Evolutionary conservation across 2,797 vertebrate species (phyloP).

Genomic region (Rhadinocentrus ornatus): DNA sequence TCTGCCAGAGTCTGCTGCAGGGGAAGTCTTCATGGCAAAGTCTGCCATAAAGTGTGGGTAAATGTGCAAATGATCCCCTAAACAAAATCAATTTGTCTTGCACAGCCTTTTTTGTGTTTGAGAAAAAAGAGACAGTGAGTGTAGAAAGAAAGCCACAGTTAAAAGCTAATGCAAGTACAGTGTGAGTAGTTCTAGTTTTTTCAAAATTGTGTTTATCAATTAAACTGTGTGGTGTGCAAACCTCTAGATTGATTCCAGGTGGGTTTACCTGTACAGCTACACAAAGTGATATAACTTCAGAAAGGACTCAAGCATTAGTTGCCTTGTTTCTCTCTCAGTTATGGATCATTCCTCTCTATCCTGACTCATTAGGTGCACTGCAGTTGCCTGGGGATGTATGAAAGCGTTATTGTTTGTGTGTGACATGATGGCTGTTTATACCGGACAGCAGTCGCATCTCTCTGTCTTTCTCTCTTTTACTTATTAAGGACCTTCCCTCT

Average conservation of each 20-base stretch:
- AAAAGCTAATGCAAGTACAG: neutral
- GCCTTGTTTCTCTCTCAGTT: constrained; percentile 26
- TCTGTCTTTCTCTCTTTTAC: constrained; percentile 59
- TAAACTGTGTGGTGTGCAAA: constrained; percentile 26
- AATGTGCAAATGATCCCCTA: constrained; percentile 73
- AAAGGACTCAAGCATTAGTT: constrained; percentile 38
- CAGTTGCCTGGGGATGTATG: constrained; percentile 32
- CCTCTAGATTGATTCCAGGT: constrained; percentile 18
- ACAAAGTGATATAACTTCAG: constrained; percentile 14
- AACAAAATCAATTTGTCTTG: constrained; percentile 75
- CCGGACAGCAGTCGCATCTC: constrained; percentile 39
- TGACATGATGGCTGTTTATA: constrained; percentile 58
- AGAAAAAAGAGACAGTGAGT: constrained; percentile 27
- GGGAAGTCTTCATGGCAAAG: constrained; percentile 42
- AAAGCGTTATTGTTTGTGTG: constrained; percentile 40
- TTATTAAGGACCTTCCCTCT: constrained; percentile 71
- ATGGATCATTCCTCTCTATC: constrained; percentile 48
- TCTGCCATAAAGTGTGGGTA: constrained; percentile 53
- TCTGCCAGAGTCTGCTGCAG: constrained; percentile 36
- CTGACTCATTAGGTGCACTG: constrained; percentile 64
- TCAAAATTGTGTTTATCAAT: constrained; percentile 12
- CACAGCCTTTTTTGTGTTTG: constrained; percentile 34
- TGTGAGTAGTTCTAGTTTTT: constrained; percentile 7
- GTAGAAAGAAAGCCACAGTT: constrained; percentile 23
- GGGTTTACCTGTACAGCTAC: neutral